A percentile compares a stretch with the other conserved stretches of the same genome.
phyloP scores from a whole-genome alignment of 1,140 invertebrate species.

The Papilio polyxenes region DNA sequence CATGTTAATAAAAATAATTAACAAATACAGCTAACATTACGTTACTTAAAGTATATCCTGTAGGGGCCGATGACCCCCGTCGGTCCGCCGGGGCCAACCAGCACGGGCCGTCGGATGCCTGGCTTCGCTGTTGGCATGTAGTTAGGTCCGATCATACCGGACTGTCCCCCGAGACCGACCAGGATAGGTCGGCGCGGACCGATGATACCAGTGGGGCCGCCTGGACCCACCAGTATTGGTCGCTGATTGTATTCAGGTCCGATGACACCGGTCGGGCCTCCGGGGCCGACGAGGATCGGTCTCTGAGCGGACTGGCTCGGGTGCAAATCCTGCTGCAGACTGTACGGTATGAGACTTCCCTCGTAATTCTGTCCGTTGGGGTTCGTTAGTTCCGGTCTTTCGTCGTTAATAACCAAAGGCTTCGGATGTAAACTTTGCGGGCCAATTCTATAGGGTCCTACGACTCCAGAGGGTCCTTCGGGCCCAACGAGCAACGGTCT shows the following conservation, averaged over 20 bases:
- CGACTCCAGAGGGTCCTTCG: slow-evolving; percentile 76
- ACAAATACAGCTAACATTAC: slow-evolving; percentile 10
- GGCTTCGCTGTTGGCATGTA: slow-evolving; percentile 70
- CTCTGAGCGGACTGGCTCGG: slow-evolving; percentile 43
- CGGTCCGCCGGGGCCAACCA: slow-evolving; percentile 81
- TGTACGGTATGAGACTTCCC: not conserved
- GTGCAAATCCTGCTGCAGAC: slow-evolving; percentile 23
- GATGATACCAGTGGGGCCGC: slow-evolving; percentile 65
- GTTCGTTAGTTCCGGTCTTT: slow-evolving; percentile 1
- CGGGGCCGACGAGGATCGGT: slow-evolving; percentile 81
- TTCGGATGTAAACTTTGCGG: not conserved
- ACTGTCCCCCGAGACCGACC: slow-evolving; percentile 58
- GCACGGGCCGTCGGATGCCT: slow-evolving; percentile 51
- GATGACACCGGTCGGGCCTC: slow-evolving; percentile 79
- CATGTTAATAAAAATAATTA: slow-evolving; percentile 1
- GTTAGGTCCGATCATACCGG: slow-evolving; percentile 63
- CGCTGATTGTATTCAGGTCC: slow-evolving; percentile 56
- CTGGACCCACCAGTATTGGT: slow-evolving; percentile 54
- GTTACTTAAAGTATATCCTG: slow-evolving; percentile 34
- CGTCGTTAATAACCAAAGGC: slow-evolving; percentile 9
- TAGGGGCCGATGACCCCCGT: slow-evolving; percentile 79
- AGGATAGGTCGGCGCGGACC: slow-evolving; percentile 57
- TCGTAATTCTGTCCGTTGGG: slow-evolving; percentile 18
- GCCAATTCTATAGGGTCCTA: slow-evolving; percentile 42
- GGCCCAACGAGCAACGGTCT: slow-evolving; percentile 79